Evolutionary conservation across 2,797 vertebrate species (phyloP), one percentile per base, ranked within the genome.

Genomic region (Balearica regulorum): DNA sequence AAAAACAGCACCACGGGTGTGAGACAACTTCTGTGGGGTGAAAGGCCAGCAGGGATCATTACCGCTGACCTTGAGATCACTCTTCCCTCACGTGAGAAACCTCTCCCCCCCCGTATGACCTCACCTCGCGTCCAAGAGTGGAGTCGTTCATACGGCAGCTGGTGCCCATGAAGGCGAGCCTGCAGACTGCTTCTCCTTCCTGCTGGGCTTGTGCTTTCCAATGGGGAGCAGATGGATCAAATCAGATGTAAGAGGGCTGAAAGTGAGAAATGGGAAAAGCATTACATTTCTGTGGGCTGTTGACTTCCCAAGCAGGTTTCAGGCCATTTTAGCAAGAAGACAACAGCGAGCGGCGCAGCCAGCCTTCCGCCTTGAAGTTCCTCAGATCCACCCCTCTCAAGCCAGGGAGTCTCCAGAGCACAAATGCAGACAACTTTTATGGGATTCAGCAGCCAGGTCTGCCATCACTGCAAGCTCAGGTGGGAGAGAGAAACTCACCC

Each of bases 121-220:
- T 77, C n/a, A 95, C 91, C 94, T 92, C 0, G 9, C 3, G 10
- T 13, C 44, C 13, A 1, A 5, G 2, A 54, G 24, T 0, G 0
- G 48, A 57, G 35, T 11, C 0, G 3, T 4, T 55, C 3, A 0
- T 1, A 28, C 0, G 0, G 31, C 0, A 0, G 44, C 18, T n/a
- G 25, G 10, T 1, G 1, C 29, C 39, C 48, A 28, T 4, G 0
- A 39, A 29, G 19, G 10, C 0, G 0, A 71, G 8, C 9, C 33
- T 21, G 16, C 31, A 71, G 43, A 21, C 12, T 7, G 2, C 41
- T 58, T 1, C 73, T 81, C 72, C 6, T 9, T 75, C 66, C 82
- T 29, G 60, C 7, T 24, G 51, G 37, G 43, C 44, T 19, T 10
- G 9, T 19, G 39, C 48, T 35, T 61, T 66, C 77, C 8, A 2